These are phyloP conservation scores for Axis porcinus DNA, from an alignment of 2,113 vertebrate genomes.

Conservation along the genomic window DNA sequence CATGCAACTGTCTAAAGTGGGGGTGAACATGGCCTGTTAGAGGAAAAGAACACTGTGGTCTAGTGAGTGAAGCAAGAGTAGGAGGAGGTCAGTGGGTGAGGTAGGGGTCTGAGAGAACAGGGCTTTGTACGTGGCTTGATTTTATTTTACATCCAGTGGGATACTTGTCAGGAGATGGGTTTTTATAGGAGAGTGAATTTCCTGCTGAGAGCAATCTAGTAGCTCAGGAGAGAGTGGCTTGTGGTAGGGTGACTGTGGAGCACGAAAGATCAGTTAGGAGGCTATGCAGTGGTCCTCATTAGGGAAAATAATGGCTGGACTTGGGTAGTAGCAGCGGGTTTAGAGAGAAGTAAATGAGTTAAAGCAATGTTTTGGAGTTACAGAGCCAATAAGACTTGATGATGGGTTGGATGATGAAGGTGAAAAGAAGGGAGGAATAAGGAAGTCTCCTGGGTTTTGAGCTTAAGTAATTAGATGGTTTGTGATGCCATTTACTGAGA, in stretches of 20 bases:
- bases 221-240: background rate
- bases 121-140: background rate
- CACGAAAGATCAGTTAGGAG: background rate
- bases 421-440: background rate
- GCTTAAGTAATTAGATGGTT: background rate
- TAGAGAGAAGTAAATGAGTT: background rate
- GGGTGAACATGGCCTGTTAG: background rate
- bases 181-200: background rate
- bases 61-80: background rate
- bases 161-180: background rate
- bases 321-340: background rate
- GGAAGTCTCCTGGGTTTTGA: background rate
- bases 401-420: background rate
- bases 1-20: background rate
- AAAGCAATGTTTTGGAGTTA: background rate
- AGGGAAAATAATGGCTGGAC: background rate
- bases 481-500: background rate
- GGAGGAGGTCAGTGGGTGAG: background rate
- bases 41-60: background rate
- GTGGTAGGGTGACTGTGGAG: background rate
- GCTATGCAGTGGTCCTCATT: accelerated
- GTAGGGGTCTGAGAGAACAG: background rate
- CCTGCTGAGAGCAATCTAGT: background rate
- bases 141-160: background rate
- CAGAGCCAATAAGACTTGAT: background rate